Evolutionary conservation across 1,140 invertebrate genomes (phyloP).

Genomic region (Muscidifurax raptorellus): DNA sequence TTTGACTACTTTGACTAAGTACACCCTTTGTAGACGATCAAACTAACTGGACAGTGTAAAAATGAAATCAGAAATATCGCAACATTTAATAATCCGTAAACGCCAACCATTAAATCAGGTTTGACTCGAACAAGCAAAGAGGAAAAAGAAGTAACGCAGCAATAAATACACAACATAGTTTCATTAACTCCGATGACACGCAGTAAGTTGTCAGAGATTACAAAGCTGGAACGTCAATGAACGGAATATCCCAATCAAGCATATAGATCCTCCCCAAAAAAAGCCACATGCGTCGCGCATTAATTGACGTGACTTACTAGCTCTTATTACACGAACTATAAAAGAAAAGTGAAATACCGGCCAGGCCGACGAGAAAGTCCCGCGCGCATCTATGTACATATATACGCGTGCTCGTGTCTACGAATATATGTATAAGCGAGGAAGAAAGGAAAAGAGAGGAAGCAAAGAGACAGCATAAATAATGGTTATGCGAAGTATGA

Average conservation of each 20-base stretch:
- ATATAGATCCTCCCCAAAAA: not conserved
- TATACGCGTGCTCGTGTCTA: not conserved
- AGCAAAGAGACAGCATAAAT: constrained; percentile 55
- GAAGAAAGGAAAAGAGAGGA: constrained; percentile 2
- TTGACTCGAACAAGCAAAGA: not conserved
- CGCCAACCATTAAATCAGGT: not conserved
- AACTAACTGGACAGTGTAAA: not conserved
- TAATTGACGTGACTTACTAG: constrained; percentile 8
- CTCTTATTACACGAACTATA: not conserved
- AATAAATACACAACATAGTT: not conserved
- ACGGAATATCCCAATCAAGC: not conserved
- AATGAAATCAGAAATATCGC: not conserved
- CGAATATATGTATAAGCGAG: not conserved
- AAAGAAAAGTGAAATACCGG: constrained; percentile 32
- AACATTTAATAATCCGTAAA: not conserved
- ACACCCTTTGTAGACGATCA: not conserved
- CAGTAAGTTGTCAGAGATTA: not conserved
- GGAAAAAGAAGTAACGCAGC: not conserved
- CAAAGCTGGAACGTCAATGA: not conserved
- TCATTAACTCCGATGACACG: not conserved
- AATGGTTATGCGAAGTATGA: constrained; percentile 60
- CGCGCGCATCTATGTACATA: not conserved
- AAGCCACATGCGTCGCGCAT: not conserved
- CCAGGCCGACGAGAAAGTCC: not conserved
- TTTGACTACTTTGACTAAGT: not conserved